A percentile compares a stretch with the other conserved stretches of the same genome.
These are phyloP conservation scores for Drosophila seguyi DNA, from an alignment of 1,140 invertebrate species.

Conservation along the genomic window DNA sequence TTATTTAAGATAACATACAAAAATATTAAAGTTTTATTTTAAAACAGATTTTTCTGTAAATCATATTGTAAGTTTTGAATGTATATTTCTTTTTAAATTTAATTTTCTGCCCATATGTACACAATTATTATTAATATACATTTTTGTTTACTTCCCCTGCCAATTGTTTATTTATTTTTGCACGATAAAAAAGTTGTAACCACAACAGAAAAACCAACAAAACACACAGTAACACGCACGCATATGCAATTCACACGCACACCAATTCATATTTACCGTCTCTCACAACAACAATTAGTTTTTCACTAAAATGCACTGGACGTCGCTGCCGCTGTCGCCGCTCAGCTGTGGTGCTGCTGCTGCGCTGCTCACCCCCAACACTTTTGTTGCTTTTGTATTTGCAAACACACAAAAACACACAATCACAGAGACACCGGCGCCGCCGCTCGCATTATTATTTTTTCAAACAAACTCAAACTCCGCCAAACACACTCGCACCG, in stretches of 20 bases:
- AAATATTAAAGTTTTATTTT: background rate
- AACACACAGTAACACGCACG: slow-evolving; percentile 22
- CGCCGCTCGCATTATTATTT: slow-evolving; percentile 39
- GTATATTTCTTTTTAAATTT: background rate
- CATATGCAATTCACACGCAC: slow-evolving; percentile 13
- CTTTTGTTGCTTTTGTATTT: slow-evolving; percentile 53
- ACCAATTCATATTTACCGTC: slow-evolving; percentile 35
- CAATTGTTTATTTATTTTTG: slow-evolving; percentile 14
- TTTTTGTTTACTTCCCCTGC: slow-evolving; percentile 10
- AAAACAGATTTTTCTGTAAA: background rate
- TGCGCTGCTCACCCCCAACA: slow-evolving; percentile 15
- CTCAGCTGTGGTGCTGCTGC: slow-evolving; percentile 25
- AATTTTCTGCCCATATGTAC: background rate
- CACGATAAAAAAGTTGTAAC: slow-evolving; percentile 29
- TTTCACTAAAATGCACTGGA: slow-evolving; percentile 58
- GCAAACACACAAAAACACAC: slow-evolving; percentile 45
- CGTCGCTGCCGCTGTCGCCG: slow-evolving; percentile 25
- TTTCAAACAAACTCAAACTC: slow-evolving; percentile 55
- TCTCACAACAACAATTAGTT: slow-evolving; percentile 63
- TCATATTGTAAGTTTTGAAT: no score
- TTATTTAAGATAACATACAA: background rate
- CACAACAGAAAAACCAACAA: slow-evolving; percentile 33
- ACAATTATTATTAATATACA: background rate
- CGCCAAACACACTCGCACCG: slow-evolving; percentile 24
- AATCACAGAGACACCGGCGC: slow-evolving; percentile 26